A percentile compares a stretch with the other conserved stretches of the same genome.
phyloP scores from a whole-genome alignment of 2,888 invertebrate species.

The Hypercompe scribonia region DNA sequence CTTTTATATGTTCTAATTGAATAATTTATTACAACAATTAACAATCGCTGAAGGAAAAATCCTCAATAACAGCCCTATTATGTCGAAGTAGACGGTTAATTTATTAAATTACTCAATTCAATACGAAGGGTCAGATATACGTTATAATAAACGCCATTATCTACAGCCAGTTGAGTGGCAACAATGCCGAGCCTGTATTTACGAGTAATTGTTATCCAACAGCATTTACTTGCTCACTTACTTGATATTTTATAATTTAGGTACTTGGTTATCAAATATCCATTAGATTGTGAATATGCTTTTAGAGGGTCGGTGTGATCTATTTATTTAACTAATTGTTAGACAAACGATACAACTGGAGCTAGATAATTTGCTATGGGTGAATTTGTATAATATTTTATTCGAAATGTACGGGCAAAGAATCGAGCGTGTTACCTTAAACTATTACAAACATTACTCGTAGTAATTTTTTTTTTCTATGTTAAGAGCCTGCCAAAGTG shows the following conservation, averaged over 20 bases:
- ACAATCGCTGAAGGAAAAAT: neutral
- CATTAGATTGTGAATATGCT: neutral
- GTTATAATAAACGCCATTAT: neutral
- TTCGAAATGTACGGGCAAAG: neutral
- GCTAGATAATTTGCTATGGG: neutral
- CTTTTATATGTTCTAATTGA: too few species aligned
- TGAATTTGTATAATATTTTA: neutral
- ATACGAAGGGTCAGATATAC: neutral
- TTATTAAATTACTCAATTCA: neutral
- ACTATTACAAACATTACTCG: too few species aligned
- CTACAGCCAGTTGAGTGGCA: neutral
- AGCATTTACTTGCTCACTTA: neutral
- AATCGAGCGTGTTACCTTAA: neutral
- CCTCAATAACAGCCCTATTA: neutral
- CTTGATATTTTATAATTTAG: neutral
- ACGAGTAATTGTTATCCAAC: slow-evolving; percentile 6
- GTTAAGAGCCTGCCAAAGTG: too few species aligned
- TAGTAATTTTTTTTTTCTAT: too few species aligned
- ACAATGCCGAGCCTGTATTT: neutral
- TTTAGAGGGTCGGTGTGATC: neutral
- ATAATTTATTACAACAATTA: neutral
- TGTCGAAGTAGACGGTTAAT: neutral
- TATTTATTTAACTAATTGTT: neutral
- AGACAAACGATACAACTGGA: neutral
- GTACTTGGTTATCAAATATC: neutral